These are phyloP conservation scores for Vollenhovia emeryi DNA, from an alignment of 1,140 invertebrate species.

Conservation along the genomic window DNA sequence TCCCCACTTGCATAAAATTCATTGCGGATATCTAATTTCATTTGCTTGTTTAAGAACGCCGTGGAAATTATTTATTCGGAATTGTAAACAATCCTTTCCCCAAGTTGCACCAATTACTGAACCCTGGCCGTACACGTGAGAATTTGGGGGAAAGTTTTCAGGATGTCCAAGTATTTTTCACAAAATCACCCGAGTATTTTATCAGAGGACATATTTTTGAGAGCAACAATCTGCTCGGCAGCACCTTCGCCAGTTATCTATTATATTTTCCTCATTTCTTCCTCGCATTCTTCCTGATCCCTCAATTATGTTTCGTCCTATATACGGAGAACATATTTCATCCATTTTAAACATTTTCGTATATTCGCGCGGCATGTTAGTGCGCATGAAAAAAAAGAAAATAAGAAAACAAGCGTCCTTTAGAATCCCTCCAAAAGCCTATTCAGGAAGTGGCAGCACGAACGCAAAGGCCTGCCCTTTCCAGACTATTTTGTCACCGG, in stretches of 20 bases:
- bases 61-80: background rate
- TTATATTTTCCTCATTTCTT: background rate
- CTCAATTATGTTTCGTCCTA: background rate
- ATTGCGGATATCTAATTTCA: constrained; percentile 2
- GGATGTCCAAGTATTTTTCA: background rate
- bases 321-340: background rate
- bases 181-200: background rate
- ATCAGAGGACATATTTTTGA: background rate
- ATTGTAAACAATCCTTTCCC: background rate
- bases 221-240: background rate
- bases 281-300: background rate
- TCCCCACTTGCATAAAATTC: background rate
- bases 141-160: background rate
- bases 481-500: constrained; percentile 59
- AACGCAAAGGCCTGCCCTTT: constrained; percentile 28
- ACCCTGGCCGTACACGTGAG: background rate
- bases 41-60: background rate
- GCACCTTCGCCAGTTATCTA: background rate
- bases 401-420: constrained; percentile 17
- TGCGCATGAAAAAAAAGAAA: background rate
- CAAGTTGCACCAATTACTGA: background rate
- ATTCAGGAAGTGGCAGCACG: constrained; percentile 53
- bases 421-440: constrained; percentile 60
- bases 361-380: background rate
- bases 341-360: constrained; percentile 24